Percentiles rank a stretch among this genome's conserved stretches.
These are phyloP conservation scores for Etheostoma nigrum DNA, from an alignment of 2,797 vertebrate genomes.

Conservation along the genomic window DNA sequence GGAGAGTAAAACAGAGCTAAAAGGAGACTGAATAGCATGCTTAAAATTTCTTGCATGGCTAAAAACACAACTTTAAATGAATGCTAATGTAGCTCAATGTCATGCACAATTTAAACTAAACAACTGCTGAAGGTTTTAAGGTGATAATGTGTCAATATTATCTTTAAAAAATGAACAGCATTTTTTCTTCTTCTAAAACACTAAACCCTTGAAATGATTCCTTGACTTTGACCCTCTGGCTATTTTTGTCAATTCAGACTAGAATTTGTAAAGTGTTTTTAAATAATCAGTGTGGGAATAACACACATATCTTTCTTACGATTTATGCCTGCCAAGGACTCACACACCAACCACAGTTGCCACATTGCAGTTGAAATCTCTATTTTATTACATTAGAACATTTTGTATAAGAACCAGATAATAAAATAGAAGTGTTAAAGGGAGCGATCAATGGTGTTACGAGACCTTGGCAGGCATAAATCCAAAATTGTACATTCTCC, in stretches of 20 bases:
- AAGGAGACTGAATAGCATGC: too few relatives aligned
- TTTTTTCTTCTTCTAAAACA: background rate
- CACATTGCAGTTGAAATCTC: background rate
- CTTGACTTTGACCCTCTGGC: background rate
- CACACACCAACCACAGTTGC: background rate
- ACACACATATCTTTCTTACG: background rate
- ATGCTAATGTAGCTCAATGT: background rate
- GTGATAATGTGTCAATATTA: background rate
- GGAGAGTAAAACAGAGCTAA: background rate
- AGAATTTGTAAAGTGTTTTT: background rate
- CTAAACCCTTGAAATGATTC: background rate
- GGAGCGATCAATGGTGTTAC: background rate
- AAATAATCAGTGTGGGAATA: background rate
- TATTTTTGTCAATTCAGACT: background rate
- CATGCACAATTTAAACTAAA: background rate
- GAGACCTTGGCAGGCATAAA: background rate
- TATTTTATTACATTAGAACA: conserved; percentile 12
- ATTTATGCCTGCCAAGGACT: conserved; percentile 5
- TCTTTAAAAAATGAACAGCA: too few relatives aligned
- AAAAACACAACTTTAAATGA: too few relatives aligned
- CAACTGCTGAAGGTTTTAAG: background rate
- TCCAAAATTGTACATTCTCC: conserved; percentile 7
- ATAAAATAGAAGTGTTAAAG: background rate
- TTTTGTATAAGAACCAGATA: background rate
- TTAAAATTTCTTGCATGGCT: too few relatives aligned